phyloP scores from a whole-genome alignment of 2,113 vertebrate species.

The Proteles cristata region DNA sequence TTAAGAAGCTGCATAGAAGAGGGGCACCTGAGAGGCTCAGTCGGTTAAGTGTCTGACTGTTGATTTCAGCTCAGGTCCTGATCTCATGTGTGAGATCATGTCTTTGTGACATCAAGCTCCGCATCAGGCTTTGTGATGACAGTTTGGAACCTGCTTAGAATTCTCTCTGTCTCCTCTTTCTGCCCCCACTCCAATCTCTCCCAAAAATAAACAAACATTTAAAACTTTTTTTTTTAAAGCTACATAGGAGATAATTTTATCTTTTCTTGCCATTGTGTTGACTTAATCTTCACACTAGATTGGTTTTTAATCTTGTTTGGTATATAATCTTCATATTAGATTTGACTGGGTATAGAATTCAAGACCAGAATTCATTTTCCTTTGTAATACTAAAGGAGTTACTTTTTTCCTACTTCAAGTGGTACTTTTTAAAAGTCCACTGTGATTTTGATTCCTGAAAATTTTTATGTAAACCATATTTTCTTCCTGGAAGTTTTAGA shows the following conservation, averaged over 20 bases:
- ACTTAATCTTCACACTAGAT: background rate
- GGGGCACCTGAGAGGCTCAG: no score
- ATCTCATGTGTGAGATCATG: no score
- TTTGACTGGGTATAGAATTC: slow-evolving; percentile 8
- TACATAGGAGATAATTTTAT: background rate
- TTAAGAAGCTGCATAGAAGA: background rate
- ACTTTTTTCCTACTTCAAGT: background rate
- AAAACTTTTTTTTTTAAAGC: no score
- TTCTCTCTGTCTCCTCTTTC: no score
- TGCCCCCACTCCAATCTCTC: no score
- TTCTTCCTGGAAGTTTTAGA: background rate
- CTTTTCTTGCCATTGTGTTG: background rate
- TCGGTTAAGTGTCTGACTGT: no score
- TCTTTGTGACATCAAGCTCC: no score
- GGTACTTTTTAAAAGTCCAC: background rate
- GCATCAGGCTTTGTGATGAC: no score
- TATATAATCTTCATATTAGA: background rate
- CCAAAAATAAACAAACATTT: no score
- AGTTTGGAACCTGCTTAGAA: no score
- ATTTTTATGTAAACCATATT: background rate
- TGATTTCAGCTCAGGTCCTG: no score
- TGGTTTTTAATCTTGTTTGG: background rate
- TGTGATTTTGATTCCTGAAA: background rate
- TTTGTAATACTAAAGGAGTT: slow-evolving; percentile 3
- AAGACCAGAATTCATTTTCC: background rate